Base-by-base conservation (phyloP, 1,140 invertebrate genomes). In the Cyphomyrmex costatus region DNA sequence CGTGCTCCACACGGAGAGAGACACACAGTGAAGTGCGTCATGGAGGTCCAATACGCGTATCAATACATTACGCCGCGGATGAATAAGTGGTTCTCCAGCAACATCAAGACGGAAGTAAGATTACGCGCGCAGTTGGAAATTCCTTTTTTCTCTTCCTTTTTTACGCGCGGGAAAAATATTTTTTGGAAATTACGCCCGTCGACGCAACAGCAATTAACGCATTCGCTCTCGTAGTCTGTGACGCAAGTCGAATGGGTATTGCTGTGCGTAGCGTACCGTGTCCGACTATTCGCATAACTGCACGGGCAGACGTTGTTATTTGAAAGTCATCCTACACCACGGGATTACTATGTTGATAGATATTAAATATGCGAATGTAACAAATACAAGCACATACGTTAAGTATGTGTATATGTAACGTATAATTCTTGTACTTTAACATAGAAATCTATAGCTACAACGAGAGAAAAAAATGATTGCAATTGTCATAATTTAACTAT, bases 11-110 rank as follows among this genome's bases (percentile, higher is more conserved):
- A n/a, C 27, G 56, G n/a, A 78, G 14, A 63, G 42, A 33, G 49
- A 65, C 56, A 53, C 36, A 5, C 10, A 21, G 51, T 30, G 30
- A 51, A 33, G 68, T 63, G 73, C 63, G 78, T 74, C 87, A 95
- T 95, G 94, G 94, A 94, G 86, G 92, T 95, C 46, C 77, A 80
- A 77, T 94, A 95, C 88, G 85, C 92, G 83, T 93, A 94, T 92
- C 94, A 95, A 86, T 93, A 93, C 90, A 92, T 94, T 80, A 89
- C 93, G 70, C 92, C 93, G 53, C 92, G 93, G 73, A 95, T 95
- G 94, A 93, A 94, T 87, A 95, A 95, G 85, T 95, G 92, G 95
- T 96, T 94, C 94, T 95, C 89, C 94, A 95, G 82, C 93, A 96
- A 94, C 93, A 96, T 74, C 46, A 83, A 83, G 36, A 83, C 79